Evolutionary conservation across 92 coral and sea anemone species (phyloP).

Genomic region (Parazoanthus darwini): DNA sequence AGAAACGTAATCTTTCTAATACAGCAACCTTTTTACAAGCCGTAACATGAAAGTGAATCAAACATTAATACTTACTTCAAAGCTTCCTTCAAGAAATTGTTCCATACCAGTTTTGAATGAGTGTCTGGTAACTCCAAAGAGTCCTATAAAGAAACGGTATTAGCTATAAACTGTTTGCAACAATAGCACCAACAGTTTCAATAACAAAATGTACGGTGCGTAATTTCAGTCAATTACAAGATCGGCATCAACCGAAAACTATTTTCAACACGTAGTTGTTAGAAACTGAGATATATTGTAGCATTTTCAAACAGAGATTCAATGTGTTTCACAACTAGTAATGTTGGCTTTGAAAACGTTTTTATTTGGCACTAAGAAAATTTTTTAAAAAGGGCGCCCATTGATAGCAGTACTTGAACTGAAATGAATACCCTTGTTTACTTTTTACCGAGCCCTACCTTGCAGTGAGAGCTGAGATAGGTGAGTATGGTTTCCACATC

Average conservation of each 20-base stretch:
- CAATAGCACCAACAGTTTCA: background rate
- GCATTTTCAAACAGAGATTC: too few species aligned
- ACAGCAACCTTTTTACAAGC: background rate
- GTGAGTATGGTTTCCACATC: conserved; percentile 4
- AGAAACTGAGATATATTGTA: too few species aligned
- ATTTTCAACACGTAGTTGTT: background rate
- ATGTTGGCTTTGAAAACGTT: too few species aligned
- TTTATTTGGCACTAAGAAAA: too few species aligned
- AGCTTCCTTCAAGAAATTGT: conserved; percentile 65
- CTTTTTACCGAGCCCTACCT: conserved; percentile 1
- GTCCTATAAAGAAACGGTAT: conserved; percentile 40
- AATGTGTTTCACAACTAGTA: too few species aligned
- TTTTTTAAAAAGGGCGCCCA: too few species aligned
- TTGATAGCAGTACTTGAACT: too few species aligned
- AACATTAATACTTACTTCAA: conserved; percentile 59
- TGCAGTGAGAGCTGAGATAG: background rate
- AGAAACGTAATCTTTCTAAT: too few species aligned
- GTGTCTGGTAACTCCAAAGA: conserved; percentile 10
- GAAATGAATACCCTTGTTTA: too few species aligned
- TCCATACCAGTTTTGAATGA: conserved; percentile 52
- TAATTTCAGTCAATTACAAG: background rate
- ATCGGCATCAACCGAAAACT: background rate
- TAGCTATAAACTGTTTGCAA: background rate
- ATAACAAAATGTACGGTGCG: background rate
- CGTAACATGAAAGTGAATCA: background rate